Evolutionary conservation across 2,888 invertebrate genomes (phyloP).

Genomic region (Andrena bicolor): DNA sequence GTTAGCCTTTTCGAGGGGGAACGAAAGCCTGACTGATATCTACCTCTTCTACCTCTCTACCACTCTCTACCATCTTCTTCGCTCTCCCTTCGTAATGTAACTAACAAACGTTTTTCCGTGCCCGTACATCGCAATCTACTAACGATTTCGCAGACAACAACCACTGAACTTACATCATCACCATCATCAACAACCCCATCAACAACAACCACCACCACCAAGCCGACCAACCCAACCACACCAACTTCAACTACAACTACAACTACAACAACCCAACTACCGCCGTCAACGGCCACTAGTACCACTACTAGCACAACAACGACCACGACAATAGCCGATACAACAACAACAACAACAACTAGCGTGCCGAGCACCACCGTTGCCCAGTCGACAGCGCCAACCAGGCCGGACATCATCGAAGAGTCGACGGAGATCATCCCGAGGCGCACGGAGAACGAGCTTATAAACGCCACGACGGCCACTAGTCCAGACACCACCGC

Average conservation of each 20-base stretch:
- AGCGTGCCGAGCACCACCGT: conserved; percentile 46
- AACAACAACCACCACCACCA: conserved; percentile 65
- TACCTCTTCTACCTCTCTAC: conserved; percentile 30
- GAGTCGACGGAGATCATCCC: conserved; percentile 70
- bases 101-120: conserved; percentile 80
- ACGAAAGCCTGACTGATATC: conserved; percentile 52
- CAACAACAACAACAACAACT: conserved; percentile 57
- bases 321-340: conserved; percentile 76
- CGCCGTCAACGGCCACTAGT: conserved; percentile 57
- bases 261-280: conserved; percentile 57
- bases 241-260: conserved; percentile 71
- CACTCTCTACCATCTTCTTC: conserved; percentile 53
- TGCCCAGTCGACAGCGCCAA: conserved; percentile 65
- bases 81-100: conserved; percentile 71
- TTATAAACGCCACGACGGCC: conserved; percentile 65
- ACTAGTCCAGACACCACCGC: conserved; percentile 73
- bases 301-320: conserved; percentile 69
- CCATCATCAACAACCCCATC: conserved; percentile 69
- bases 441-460: conserved; percentile 68
- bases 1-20: neutral
- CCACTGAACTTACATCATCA: conserved; percentile 72
- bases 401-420: conserved; percentile 69
- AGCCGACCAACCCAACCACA: conserved; percentile 68
- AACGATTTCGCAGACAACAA: conserved; percentile 84
- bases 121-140: conserved; percentile 84